Evolutionary conservation across 1,140 invertebrate species (phyloP).

Genomic region (Brachionus manjavacas): DNA sequence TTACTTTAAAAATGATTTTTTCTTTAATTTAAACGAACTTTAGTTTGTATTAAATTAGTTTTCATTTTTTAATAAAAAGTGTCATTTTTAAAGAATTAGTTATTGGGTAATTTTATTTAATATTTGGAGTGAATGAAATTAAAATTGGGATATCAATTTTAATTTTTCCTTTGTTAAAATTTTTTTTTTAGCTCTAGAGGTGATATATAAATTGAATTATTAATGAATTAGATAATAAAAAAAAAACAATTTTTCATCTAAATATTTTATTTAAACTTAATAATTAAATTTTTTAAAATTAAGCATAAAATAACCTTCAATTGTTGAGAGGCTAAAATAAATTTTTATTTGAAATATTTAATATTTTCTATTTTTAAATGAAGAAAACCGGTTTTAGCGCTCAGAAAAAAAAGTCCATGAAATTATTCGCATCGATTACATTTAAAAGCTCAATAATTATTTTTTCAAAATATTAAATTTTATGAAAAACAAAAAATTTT

Average conservation of each 20-base stretch:
- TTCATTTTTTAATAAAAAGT: no score
- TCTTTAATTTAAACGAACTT: no score
- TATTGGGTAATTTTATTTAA: no score
- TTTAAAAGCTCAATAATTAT: background rate
- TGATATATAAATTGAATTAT: no score
- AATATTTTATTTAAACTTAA: background rate
- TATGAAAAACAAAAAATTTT: constrained; percentile 1
- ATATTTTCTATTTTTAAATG: background rate
- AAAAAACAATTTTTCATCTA: background rate
- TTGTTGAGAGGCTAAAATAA: background rate
- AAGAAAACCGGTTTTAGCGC: background rate
- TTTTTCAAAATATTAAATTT: constrained; percentile 18
- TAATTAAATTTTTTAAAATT: background rate
- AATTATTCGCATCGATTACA: background rate
- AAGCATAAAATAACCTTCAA: background rate
- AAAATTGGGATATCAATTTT: no score
- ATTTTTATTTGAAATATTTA: background rate
- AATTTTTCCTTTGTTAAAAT: no score
- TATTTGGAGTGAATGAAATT: no score
- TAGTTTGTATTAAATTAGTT: no score
- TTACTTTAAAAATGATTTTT: no score
- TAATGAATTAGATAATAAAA: background rate
- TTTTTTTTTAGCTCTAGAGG: no score
- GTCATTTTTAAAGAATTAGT: no score
- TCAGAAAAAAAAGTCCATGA: background rate